Percentiles rank a stretch among this genome's conserved stretches.
Evolutionary conservation across 1,140 invertebrate species (phyloP).

Genomic region (Spodoptera litura): DNA sequence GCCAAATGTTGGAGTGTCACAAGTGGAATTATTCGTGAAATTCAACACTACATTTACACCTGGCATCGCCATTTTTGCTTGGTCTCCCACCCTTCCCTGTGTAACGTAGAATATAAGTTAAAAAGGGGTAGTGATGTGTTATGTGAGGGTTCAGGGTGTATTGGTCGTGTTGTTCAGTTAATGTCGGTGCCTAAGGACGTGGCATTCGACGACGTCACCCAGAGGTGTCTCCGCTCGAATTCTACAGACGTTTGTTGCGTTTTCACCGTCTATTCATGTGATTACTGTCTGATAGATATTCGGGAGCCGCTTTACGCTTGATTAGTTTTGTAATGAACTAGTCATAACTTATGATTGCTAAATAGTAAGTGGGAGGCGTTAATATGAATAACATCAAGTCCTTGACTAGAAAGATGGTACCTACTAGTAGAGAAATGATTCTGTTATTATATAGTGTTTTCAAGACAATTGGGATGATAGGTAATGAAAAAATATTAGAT

Average conservation of each 20-base stretch:
- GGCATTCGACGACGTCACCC: conserved; percentile 51
- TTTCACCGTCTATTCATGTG: conserved; percentile 31
- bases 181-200: conserved; percentile 56
- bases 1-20: conserved; percentile 57
- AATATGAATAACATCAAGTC: too few species aligned
- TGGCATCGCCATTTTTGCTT: conserved; percentile 37
- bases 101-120: neutral
- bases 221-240: conserved; percentile 51
- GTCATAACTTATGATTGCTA: too few species aligned
- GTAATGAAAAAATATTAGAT: too few species aligned
- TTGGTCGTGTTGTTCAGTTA: conserved; percentile 52
- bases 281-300: conserved; percentile 34
- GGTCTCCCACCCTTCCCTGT: conserved; percentile 32
- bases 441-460: too few species aligned
- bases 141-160: conserved; percentile 43
- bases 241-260: conserved; percentile 44
- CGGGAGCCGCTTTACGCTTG: neutral
- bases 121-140: conserved; percentile 1
- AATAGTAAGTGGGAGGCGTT: too few species aligned
- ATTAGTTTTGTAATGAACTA: too few species aligned
- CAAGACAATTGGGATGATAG: too few species aligned
- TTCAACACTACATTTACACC: conserved; percentile 65
- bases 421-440: too few species aligned
- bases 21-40: conserved; percentile 64
- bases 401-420: too few species aligned